These are phyloP conservation scores for Geotrupes spiniger DNA, from an alignment of 2,888 invertebrate species.

Conservation along the genomic window DNA sequence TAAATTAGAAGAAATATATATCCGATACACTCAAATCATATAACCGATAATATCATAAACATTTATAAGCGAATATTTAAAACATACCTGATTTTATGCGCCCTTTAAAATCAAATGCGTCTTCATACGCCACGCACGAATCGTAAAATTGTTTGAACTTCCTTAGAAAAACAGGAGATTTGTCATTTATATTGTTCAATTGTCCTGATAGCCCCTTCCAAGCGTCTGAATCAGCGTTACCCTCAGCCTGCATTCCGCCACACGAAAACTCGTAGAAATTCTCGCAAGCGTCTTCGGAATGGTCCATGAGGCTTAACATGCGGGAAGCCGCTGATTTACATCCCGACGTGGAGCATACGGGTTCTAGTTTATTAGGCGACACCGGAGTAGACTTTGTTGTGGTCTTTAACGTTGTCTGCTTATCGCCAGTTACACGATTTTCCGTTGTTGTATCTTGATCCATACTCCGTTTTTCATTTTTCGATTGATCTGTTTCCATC, in stretches of 20 bases:
- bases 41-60: too few species aligned
- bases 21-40: too few species aligned
- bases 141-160: slow-evolving; percentile 33
- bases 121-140: slow-evolving; percentile 34
- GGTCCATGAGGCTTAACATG: slow-evolving; percentile 35
- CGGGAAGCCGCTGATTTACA: slow-evolving; percentile 34
- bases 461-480: too few species aligned
- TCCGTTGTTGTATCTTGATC: too few species aligned
- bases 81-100: slow-evolving; percentile 31
- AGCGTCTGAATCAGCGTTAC: slow-evolving; percentile 22
- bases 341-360: slow-evolving; percentile 25
- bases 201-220: slow-evolving; percentile 25
- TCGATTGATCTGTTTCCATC: too few species aligned
- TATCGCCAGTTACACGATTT: slow-evolving; percentile 1
- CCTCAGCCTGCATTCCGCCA: slow-evolving; percentile 27
- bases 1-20: too few species aligned
- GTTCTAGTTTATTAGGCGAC: slow-evolving; percentile 10
- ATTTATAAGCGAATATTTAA: slow-evolving; percentile 6
- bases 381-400: slow-evolving; percentile 10
- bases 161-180: slow-evolving; percentile 14
- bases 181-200: slow-evolving; percentile 22
- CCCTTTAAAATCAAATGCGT: slow-evolving; percentile 30
- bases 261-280: slow-evolving; percentile 40
- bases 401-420: slow-evolving; percentile 1
- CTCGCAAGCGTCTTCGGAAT: slow-evolving; percentile 32